Evolutionary conservation across 2,113 vertebrate genomes (phyloP).

Genomic region (Psammodynastes pulverulentus): DNA sequence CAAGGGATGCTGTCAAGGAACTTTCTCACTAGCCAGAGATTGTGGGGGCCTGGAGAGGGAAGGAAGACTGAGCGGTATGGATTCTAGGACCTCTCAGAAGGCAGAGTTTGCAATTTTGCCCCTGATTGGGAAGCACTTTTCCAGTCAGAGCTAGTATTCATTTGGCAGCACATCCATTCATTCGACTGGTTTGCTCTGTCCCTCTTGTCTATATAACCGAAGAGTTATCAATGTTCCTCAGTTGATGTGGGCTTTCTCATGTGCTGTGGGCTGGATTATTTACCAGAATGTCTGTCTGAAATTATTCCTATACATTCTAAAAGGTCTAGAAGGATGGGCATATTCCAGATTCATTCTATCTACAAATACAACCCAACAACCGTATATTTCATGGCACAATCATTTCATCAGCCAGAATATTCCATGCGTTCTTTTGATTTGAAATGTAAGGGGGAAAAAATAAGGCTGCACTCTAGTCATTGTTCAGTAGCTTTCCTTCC

Average conservation of each 20-base stretch:
- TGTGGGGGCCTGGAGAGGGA: neutral
- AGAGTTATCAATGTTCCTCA: neutral
- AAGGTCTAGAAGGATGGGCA: neutral
- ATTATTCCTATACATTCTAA: neutral
- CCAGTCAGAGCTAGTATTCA: neutral
- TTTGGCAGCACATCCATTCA: neutral
- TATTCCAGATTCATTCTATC: neutral
- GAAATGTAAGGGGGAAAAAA: neutral
- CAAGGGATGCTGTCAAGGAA: neutral
- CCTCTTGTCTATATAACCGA: neutral
- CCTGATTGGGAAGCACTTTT: neutral
- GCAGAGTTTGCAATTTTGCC: neutral
- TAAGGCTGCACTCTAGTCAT: neutral
- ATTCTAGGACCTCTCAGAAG: neutral
- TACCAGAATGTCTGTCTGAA: neutral
- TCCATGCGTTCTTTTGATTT: neutral
- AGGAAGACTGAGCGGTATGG: neutral
- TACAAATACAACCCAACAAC: neutral
- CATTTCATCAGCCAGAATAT: neutral
- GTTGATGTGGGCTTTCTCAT: neutral
- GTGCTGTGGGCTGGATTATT: neutral
- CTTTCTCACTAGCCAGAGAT: neutral
- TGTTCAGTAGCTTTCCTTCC: neutral
- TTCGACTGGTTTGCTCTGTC: neutral
- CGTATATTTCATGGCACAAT: neutral